Base-by-base conservation (phyloP, 1,140 invertebrate genomes). In the Drosophila repletoides region DNA sequence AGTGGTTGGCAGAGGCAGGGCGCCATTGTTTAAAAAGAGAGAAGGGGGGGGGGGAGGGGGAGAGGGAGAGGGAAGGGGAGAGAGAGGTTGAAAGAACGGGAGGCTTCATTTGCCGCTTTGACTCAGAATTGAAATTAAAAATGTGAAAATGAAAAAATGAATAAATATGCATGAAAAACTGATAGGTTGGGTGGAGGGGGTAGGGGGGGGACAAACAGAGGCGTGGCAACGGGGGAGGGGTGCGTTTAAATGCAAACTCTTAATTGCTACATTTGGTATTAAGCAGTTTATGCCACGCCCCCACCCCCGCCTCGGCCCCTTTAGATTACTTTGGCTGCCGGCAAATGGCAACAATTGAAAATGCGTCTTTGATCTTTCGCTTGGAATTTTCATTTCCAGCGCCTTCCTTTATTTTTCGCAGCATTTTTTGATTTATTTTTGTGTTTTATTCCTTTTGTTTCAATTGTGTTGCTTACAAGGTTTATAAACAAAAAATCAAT, bases 341-440 rank as follows among this genome's bases (percentile, higher is more conserved):
- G 79, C 79, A 83, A 83, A 83, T 83, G 79, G 79, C 74, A 83
- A 83, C 77, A 83, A 83, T 80, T 80, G 76, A 84, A 77, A 83
- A 84, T 31, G 19, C 51, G 53, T 83, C 77, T 83, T 83, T 83
- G 77, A 83, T 83, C 77, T 83, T 84, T 84, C 77, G 74, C 67
- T 77, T 83, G 77, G 77, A 83, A 84, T 84, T 74, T n/a, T 79
- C 72, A 84, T 83, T 77, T 76, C 63, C 60, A 63, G 52, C 76
- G 52, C 58, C 36, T 55, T 56, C 56, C 59, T 60, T 81, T 36
- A 5, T 40, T 60, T 24, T 52, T 17, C 19, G n/a, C n/a, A n/a
- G n/a, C n/a, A n/a, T n/a, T n/a, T n/a, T n/a, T n/a, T n/a, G n/a
- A n/a, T n/a, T n/a, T n/a, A n/a, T n/a, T n/a, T n/a, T n/a, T n/a